Conservation (phyloP, 2,888 invertebrate species). For the Drosophila rellima region DNA sequence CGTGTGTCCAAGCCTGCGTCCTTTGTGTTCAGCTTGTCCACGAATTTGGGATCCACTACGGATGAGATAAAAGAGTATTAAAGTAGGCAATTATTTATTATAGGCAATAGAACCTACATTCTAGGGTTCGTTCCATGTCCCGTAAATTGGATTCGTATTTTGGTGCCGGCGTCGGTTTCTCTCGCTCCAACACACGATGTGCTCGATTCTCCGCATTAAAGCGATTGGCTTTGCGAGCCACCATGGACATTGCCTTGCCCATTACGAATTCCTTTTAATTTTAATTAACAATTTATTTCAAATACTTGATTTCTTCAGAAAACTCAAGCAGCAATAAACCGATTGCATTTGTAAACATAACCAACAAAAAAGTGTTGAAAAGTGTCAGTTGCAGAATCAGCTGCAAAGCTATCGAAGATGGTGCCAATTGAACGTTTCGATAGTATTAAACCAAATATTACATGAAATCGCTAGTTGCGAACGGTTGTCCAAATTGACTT, state of each 20-base stretch:
- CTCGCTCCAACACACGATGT: slow-evolving; percentile 90
- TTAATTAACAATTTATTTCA: slow-evolving; percentile 45
- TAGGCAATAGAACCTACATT: slow-evolving; percentile 81
- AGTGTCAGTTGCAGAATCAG: slow-evolving; percentile 13
- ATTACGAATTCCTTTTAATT: slow-evolving; percentile 83
- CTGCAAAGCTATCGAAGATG: not conserved
- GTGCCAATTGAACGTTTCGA: not conserved
- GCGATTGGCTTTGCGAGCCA: slow-evolving; percentile 88
- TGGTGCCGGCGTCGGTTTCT: slow-evolving; percentile 90
- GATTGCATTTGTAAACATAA: slow-evolving; percentile 64
- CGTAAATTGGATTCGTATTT: slow-evolving; percentile 88
- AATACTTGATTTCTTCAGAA: slow-evolving; percentile 5
- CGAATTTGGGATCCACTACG: slow-evolving; percentile 87
- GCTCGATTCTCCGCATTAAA: slow-evolving; percentile 93
- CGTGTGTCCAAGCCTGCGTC: slow-evolving; percentile 88
- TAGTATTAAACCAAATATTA: not conserved
- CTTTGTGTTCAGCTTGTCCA: slow-evolving; percentile 88
- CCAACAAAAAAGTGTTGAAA: slow-evolving; percentile 61
- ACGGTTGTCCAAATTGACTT: too few relatives aligned
- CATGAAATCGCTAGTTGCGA: too few relatives aligned
- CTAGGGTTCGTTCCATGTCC: slow-evolving; percentile 88
- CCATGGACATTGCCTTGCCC: slow-evolving; percentile 89
- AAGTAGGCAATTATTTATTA: not conserved
- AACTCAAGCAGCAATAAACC: slow-evolving; percentile 16
- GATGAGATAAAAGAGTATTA: not conserved